Evolutionary conservation across 2,797 vertebrate species (phyloP).

Genomic region (Diplodus sargus): DNA sequence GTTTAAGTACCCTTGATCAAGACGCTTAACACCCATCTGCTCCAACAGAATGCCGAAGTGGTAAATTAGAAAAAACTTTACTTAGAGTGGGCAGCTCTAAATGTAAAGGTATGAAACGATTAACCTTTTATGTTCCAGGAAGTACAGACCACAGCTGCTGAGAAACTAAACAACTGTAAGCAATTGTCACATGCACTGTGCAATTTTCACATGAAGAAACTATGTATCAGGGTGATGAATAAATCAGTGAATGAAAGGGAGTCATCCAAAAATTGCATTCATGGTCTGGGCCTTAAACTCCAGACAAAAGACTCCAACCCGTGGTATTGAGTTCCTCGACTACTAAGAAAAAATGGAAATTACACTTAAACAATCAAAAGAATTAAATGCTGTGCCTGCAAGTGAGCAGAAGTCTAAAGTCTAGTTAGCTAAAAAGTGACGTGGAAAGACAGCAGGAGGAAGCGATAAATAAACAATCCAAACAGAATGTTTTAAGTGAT

Average conservation of each 20-base stretch:
- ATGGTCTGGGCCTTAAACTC: no score
- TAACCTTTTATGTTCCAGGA: neutral
- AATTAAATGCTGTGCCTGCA: no score
- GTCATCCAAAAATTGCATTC: neutral
- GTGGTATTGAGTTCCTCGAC: neutral
- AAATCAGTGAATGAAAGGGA: neutral
- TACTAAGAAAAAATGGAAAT: no score
- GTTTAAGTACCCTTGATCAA: neutral
- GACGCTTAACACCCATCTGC: conserved; percentile 9
- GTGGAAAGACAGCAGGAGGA: no score
- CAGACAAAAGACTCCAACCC: neutral
- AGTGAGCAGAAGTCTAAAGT: no score
- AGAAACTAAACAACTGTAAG: neutral
- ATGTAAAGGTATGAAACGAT: neutral
- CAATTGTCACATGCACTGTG: no score
- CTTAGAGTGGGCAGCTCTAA: neutral
- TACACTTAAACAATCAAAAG: no score
- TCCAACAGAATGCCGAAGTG: neutral
- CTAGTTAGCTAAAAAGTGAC: no score
- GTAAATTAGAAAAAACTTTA: neutral
- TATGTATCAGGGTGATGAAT: neutral
- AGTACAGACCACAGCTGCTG: neutral
- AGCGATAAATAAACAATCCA: no score
- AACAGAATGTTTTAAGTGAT: neutral
- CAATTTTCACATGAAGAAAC: no score